phyloP scores from a whole-genome alignment of 2,888 invertebrate species.

The Lithodes maja region DNA sequence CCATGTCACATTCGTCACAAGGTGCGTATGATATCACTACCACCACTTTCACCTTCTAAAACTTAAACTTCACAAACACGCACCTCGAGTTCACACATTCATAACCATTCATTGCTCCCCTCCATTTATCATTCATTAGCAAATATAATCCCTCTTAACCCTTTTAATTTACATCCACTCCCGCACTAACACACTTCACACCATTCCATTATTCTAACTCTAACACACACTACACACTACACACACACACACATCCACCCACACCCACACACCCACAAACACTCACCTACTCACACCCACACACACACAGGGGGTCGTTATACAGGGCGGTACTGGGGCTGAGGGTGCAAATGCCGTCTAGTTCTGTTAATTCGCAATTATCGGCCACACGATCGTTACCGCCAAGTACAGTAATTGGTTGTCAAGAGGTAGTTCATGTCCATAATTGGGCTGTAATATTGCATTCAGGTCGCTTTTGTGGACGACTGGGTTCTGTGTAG shows the following conservation, averaged over 20 bases:
- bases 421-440: slow-evolving; percentile 64
- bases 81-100: no score
- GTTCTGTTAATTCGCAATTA: slow-evolving; percentile 65
- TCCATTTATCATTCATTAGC: no score
- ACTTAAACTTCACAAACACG: no score
- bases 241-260: background rate
- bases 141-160: no score
- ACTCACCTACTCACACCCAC: slow-evolving; percentile 30
- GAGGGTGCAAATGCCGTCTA: slow-evolving; percentile 63
- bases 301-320: slow-evolving; percentile 51
- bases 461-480: slow-evolving; percentile 62
- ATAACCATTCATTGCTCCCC: no score
- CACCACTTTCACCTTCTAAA: no score
- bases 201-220: no score
- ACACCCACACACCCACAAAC: background rate
- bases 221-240: no score
- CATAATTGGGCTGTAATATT: slow-evolving; percentile 63
- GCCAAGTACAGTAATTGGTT: slow-evolving; percentile 64
- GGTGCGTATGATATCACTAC: no score
- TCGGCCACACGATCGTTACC: slow-evolving; percentile 63
- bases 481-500: slow-evolving; percentile 25
- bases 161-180: no score
- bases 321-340: slow-evolving; percentile 6
- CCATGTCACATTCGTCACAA: no score
- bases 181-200: no score